Conservation (phyloP, 2,797 vertebrate genomes). For the Mus spretus region DNA sequence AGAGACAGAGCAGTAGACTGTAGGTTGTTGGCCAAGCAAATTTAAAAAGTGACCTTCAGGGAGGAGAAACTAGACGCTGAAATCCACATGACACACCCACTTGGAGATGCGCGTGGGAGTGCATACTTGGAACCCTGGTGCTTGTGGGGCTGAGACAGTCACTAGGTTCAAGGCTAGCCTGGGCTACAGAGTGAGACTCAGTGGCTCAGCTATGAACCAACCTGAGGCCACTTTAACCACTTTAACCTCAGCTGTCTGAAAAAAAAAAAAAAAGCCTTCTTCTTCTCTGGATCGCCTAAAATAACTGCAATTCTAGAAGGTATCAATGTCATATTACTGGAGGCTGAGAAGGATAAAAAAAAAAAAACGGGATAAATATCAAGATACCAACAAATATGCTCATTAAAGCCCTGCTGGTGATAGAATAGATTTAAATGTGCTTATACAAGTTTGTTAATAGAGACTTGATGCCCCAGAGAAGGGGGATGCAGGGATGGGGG, state of each 20-base stretch:
- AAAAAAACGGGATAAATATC: neutral
- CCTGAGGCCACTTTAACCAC: neutral
- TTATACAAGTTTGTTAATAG: neutral
- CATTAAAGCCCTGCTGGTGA: neutral
- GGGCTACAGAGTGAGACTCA: neutral
- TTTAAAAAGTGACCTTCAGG: neutral
- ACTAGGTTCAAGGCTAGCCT: neutral
- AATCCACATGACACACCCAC: neutral
- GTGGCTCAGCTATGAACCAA: neutral
- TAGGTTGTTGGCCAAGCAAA: neutral
- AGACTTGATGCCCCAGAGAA: too few species aligned
- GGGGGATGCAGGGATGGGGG: too few species aligned
- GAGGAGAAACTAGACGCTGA: neutral
- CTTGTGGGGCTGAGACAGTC: neutral
- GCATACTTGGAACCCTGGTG: neutral
- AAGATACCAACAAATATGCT: neutral
- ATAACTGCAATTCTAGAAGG: conserved; percentile 7
- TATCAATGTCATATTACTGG: neutral
- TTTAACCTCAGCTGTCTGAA: neutral
- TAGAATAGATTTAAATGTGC: conserved; percentile 5
- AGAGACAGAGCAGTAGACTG: neutral
- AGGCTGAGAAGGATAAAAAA: conserved; percentile 2
- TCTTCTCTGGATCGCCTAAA: neutral
- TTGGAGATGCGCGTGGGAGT: neutral
- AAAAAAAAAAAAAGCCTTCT: neutral